phyloP scores from a whole-genome alignment of 2,888 invertebrate species.

The Arge pagana region DNA sequence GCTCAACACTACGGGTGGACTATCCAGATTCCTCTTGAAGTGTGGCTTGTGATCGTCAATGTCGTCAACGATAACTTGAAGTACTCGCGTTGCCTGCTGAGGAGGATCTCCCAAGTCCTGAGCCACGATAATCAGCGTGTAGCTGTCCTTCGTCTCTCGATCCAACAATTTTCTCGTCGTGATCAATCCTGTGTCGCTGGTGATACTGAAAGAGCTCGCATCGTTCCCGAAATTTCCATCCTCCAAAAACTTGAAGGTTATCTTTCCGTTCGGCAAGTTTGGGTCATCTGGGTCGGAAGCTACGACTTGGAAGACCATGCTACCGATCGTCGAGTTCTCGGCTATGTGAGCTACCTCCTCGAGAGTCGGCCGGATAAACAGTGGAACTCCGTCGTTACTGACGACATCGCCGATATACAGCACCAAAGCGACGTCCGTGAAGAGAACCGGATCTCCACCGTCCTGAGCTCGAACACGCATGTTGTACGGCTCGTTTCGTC shows the following conservation, averaged over 20 bases:
- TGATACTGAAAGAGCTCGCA: slow-evolving; percentile 50
- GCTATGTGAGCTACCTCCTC: slow-evolving; percentile 73
- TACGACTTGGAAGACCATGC: slow-evolving; percentile 75
- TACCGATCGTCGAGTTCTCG: slow-evolving; percentile 76
- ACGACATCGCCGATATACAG: slow-evolving; percentile 80
- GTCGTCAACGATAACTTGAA: slow-evolving; percentile 72
- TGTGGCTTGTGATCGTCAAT: slow-evolving; percentile 80
- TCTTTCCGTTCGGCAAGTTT: slow-evolving; percentile 73
- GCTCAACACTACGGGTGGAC: slow-evolving; percentile 65
- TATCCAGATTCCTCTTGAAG: slow-evolving; percentile 70
- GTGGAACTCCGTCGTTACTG: slow-evolving; percentile 79
- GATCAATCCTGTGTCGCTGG: slow-evolving; percentile 69
- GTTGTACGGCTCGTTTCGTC: slow-evolving; percentile 74
- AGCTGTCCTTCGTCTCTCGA: slow-evolving; percentile 73
- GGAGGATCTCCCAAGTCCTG: slow-evolving; percentile 78
- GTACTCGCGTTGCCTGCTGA: slow-evolving; percentile 73
- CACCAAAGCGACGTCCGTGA: slow-evolving; percentile 66
- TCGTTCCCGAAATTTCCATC: slow-evolving; percentile 63
- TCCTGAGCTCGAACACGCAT: slow-evolving; percentile 72
- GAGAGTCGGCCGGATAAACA: slow-evolving; percentile 71
- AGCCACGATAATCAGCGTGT: slow-evolving; percentile 78
- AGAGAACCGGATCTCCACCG: slow-evolving; percentile 66
- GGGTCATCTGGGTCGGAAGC: slow-evolving; percentile 81
- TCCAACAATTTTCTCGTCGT: slow-evolving; percentile 72
- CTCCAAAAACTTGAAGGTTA: slow-evolving; percentile 73